A percentile compares a stretch with the other conserved stretches of the same genome.
Conservation (phyloP, 2,797 vertebrate species). For the Tadarida brasiliensis region DNA sequence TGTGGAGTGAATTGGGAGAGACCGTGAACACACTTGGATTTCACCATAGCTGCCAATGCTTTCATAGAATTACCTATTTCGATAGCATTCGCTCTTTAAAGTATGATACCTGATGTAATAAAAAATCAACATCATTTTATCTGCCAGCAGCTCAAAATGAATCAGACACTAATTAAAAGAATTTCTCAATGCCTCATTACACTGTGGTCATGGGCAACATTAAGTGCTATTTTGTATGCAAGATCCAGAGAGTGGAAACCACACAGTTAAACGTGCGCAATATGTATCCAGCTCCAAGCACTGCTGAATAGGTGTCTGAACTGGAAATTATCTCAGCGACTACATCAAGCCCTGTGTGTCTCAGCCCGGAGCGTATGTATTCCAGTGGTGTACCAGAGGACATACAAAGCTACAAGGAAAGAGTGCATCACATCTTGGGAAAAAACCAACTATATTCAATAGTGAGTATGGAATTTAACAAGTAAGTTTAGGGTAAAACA, state of each 20-base stretch:
- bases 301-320: neutral
- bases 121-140: constrained; percentile 52
- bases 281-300: neutral
- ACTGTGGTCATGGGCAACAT: neutral
- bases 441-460: neutral
- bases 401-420: neutral
- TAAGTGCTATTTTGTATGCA: constrained; percentile 2
- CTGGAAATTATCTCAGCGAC: neutral
- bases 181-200: constrained; percentile 45
- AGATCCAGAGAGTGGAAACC: constrained; percentile 17
- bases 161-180: constrained; percentile 69
- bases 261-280: neutral
- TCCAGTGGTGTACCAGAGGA: neutral
- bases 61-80: neutral
- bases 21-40: neutral
- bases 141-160: constrained; percentile 44
- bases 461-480: neutral
- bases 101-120: neutral
- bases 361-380: neutral
- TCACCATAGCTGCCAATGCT: neutral
- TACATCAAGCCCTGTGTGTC: neutral
- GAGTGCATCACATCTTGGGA: neutral
- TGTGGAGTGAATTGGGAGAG: neutral
- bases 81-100: constrained; percentile 48
- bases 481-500: neutral